Conservation (phyloP, 1,140 invertebrate species). For the Bombus superbus region DNA sequence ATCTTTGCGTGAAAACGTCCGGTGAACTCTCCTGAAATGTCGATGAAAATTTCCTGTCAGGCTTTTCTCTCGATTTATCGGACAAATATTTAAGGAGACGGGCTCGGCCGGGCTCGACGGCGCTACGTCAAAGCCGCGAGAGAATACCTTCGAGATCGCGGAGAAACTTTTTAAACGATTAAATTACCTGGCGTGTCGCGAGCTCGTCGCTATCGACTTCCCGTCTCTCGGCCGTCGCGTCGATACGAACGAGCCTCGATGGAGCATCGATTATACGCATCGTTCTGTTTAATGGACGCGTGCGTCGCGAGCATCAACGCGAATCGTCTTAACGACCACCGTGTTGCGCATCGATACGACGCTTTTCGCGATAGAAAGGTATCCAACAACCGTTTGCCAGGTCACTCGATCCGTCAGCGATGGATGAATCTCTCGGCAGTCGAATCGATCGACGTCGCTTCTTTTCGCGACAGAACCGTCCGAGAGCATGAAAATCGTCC, state of each 20-base stretch:
- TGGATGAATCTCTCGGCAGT: too few relatives aligned
- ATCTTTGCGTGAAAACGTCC: too few relatives aligned
- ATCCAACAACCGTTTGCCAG: too few relatives aligned
- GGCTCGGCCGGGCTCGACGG: neutral
- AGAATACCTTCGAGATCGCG: conserved; percentile 41
- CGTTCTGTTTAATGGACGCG: conserved; percentile 37
- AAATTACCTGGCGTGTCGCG: conserved; percentile 56
- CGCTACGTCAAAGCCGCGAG: conserved; percentile 37
- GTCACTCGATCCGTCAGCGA: too few relatives aligned
- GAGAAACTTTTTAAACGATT: conserved; percentile 62
- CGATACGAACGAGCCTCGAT: conserved; percentile 46
- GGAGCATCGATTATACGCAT: conserved; percentile 43
- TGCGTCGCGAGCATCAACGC: neutral
- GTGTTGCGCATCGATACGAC: neutral
- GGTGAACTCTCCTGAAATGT: too few relatives aligned
- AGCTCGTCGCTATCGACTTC: conserved; percentile 54
- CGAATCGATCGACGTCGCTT: neutral
- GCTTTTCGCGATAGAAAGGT: conserved; percentile 12
- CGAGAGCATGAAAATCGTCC: too few relatives aligned
- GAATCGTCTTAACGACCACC: neutral
- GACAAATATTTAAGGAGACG: conserved; percentile 43
- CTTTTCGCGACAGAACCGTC: too few relatives aligned
- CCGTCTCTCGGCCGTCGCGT: conserved; percentile 31
- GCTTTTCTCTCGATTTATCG: conserved; percentile 31
- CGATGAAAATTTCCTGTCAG: neutral